Base-by-base conservation (phyloP, 1,140 invertebrate genomes). In the Grapholita molesta region DNA sequence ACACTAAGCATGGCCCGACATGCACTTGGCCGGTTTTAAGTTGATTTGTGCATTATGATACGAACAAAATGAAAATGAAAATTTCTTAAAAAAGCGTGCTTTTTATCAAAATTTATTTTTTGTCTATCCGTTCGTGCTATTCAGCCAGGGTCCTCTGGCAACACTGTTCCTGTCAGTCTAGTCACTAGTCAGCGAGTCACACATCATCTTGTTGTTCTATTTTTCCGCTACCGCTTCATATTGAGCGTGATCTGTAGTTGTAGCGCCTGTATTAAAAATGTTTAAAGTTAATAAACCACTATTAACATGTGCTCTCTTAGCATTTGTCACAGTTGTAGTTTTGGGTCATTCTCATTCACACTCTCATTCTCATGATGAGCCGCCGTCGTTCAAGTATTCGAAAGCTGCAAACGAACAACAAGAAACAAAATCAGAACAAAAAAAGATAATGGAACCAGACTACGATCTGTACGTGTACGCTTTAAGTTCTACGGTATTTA, bases 401-500 rank as follows among this genome's bases (percentile, higher is more conserved):
- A 93, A 93, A 85, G 87, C 93, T 82, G 96, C 96, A 4, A 97
- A 97, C 76, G 91, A 93, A 76, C 80, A 86, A 82, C 55, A 76
- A 9, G 75, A 80, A 73, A 70, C 42, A n/a, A 30, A 77, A 78
- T 35, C 48, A 78, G 75, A 78, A 73, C 71, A 77, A 55, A 80
- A 92, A 70, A 75, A 85, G 70, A 78, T 88, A 65, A 73, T 71
- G 38, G 79, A 92, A 73, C 70, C 82, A 11, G 80, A 92, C 76
- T 89, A 90, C 71, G 86, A 92, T 67, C 91, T 98, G 35, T 97
- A 97, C 94, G 70, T 96, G n/a, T 94, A 96, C 87, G 97, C 97
- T 2, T 94, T 98, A 79, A 94, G 94, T 8, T 97, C 98, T 0
- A 99, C 99, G 0, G 80, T 99, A 8, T 92, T 99, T 38, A 99